phyloP scores from a whole-genome alignment of 2,797 vertebrate species.

The Sebastes minor region DNA sequence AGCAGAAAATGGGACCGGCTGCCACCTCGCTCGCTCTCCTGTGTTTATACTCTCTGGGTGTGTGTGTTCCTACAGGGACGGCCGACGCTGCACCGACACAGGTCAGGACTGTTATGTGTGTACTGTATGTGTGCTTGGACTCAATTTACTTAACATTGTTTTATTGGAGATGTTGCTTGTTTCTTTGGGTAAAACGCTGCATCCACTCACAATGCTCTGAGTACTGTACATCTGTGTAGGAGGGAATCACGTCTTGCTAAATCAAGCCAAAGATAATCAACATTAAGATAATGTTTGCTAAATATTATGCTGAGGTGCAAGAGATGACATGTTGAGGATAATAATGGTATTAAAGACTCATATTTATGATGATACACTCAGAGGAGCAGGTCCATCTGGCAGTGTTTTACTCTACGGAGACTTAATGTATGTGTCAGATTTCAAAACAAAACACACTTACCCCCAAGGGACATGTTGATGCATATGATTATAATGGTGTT shows the following conservation, averaged over 20 bases:
- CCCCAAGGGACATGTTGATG: neutral
- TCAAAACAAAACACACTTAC: neutral
- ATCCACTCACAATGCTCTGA: neutral
- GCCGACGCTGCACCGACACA: conserved; percentile 50
- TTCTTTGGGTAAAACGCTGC: neutral
- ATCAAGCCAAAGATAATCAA: neutral
- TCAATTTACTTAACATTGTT: neutral
- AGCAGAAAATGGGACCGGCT: conserved; percentile 72
- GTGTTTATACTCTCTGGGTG: conserved; percentile 65
- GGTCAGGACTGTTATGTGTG: conserved; percentile 57
- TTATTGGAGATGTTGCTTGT: neutral
- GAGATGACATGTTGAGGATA: neutral
- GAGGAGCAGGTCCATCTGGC: neutral
- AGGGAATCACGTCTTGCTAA: neutral
- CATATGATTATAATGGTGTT: neutral
- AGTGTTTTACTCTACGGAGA: neutral
- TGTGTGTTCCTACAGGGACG: conserved; percentile 41
- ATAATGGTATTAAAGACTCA: neutral
- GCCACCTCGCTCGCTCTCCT: conserved; percentile 67
- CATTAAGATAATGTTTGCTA: neutral
- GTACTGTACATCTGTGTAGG: neutral
- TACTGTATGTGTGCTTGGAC: neutral
- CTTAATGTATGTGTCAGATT: neutral
- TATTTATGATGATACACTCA: neutral
- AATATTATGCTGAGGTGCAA: too few species aligned